A percentile compares a stretch with the other conserved stretches of the same genome.
Evolutionary conservation across 2,888 invertebrate genomes (phyloP).

Genomic region (Macaria liturata): DNA sequence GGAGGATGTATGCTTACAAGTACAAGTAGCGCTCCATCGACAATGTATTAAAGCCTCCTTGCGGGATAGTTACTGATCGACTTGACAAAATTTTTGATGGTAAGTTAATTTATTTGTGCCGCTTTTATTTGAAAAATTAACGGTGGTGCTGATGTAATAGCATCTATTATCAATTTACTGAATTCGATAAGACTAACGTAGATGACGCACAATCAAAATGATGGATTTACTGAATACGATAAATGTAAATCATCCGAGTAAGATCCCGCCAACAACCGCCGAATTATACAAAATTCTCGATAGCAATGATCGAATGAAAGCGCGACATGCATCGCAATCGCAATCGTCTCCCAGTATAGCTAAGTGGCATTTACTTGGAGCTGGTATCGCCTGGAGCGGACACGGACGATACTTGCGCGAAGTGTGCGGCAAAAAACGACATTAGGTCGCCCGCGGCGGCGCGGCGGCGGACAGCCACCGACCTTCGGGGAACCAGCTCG

Average conservation of each 20-base stretch:
- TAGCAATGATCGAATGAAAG: constrained; percentile 17
- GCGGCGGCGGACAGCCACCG: constrained; percentile 48
- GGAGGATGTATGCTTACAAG: constrained; percentile 28
- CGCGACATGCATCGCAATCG: constrained; percentile 20
- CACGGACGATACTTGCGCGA: constrained; percentile 33
- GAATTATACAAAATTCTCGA: too few species aligned
- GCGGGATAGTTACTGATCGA: too few species aligned
- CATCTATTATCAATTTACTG: too few species aligned
- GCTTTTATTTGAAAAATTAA: too few species aligned
- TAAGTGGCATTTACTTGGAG: constrained; percentile 36
- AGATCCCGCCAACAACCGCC: too few species aligned
- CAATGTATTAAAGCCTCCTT: constrained; percentile 6
- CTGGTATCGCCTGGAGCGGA: constrained; percentile 36
- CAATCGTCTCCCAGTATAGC: constrained; percentile 9
- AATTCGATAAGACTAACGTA: too few species aligned
- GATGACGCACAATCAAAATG: too few species aligned
- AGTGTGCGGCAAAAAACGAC: constrained; percentile 53
- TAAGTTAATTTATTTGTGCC: too few species aligned
- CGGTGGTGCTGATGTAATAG: too few species aligned
- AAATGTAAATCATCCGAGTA: too few species aligned
- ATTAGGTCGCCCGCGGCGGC: constrained; percentile 56
- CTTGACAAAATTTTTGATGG: too few species aligned
- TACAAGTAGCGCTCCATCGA: constrained; percentile 28
- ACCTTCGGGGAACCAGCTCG: constrained; percentile 56
- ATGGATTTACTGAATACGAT: too few species aligned